These are phyloP conservation scores for Agrypnus murinus DNA, from an alignment of 2,888 invertebrate species.

Conservation along the genomic window DNA sequence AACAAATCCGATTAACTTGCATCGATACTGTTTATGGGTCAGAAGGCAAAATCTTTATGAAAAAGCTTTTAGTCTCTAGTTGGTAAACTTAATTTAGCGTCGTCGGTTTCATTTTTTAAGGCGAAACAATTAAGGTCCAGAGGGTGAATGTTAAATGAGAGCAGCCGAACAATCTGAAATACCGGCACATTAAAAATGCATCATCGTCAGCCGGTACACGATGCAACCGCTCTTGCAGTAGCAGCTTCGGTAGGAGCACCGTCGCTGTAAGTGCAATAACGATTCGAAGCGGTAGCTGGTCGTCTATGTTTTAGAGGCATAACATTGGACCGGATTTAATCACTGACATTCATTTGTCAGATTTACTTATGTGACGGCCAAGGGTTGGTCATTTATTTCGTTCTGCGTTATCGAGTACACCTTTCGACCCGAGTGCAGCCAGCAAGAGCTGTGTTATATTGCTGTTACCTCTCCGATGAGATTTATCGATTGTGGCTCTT, in stretches of 20 bases:
- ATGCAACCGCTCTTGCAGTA: conserved; percentile 16
- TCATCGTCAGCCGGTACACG: conserved; percentile 20
- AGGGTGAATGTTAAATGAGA: conserved; percentile 28
- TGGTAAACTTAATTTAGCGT: conserved; percentile 21
- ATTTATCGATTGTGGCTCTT: conserved; percentile 60
- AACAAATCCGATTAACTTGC: conserved; percentile 33
- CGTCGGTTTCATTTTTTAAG: conserved; percentile 13
- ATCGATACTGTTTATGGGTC: conserved; percentile 25
- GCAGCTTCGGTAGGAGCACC: conserved; percentile 12
- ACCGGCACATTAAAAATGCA: conserved; percentile 33
- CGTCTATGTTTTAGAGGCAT: not conserved
- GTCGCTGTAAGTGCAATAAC: not conserved
- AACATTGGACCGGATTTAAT: conserved; percentile 47
- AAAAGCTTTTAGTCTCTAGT: conserved; percentile 23
- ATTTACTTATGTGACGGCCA: conserved; percentile 58
- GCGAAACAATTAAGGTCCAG: conserved; percentile 17
- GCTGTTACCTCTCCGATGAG: conserved; percentile 59
- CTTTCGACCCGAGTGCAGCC: conserved; percentile 55
- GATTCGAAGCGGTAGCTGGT: not conserved
- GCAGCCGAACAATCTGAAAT: conserved; percentile 29
- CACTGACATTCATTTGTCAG: conserved; percentile 53
- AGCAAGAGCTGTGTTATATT: conserved; percentile 58
- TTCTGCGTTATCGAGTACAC: conserved; percentile 59
- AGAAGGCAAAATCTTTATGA: conserved; percentile 29
- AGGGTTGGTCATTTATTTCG: conserved; percentile 59